Evolutionary conservation across 2,888 invertebrate genomes (phyloP).

Genomic region (Dilophus febrilis): DNA sequence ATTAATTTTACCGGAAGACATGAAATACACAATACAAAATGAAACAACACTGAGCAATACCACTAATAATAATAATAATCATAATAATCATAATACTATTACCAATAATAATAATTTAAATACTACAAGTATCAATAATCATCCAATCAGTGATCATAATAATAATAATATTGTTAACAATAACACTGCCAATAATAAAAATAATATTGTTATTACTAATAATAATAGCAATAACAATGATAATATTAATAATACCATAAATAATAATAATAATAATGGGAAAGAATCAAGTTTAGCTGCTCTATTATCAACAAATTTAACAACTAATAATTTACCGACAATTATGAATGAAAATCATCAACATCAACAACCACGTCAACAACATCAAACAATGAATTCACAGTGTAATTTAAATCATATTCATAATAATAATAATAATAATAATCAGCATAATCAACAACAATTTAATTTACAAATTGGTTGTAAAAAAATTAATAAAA

Average conservation of each 20-base stretch:
- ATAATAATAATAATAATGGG: not conserved
- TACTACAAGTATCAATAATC: constrained; percentile 7
- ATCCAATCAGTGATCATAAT: constrained; percentile 10
- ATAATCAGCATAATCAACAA: not conserved
- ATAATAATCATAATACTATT: no score
- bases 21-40: constrained; percentile 19
- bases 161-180: constrained; percentile 9
- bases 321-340: not conserved
- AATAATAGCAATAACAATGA: not conserved
- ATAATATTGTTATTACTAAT: constrained; percentile 4
- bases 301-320: constrained; percentile 6
- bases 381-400: no score
- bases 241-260: not conserved
- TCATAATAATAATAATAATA: constrained; percentile 16
- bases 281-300: constrained; percentile 13
- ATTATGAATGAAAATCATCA: no score
- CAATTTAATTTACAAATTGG: not conserved
- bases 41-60: constrained; percentile 7
- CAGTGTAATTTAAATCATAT: no score
- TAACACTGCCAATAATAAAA: constrained; percentile 16
- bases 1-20: constrained; percentile 33
- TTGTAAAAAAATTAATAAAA: not conserved
- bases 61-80: constrained; percentile 1
- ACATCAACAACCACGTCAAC: constrained; percentile 8
- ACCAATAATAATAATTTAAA: not conserved